Base-by-base conservation (phyloP, 2,113 vertebrate genomes). In the Chaetodon trifascialis region DNA sequence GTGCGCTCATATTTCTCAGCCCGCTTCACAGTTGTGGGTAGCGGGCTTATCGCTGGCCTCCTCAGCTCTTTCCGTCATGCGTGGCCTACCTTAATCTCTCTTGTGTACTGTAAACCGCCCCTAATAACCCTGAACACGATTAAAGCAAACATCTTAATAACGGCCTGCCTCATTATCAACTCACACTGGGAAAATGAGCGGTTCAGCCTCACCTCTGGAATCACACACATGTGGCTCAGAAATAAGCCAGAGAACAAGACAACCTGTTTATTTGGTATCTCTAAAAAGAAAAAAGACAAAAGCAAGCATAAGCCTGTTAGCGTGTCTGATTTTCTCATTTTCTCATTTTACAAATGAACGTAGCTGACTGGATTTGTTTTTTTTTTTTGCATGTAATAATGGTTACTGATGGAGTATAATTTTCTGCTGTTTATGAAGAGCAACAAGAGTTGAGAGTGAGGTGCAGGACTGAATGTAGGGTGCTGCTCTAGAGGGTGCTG, bases 401-500 rank as follows among this genome's bases (percentile, higher is more conserved):
- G 67, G 60, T 47, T 66, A n/a, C 17, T 56, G 70, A 67, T 51
- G 11, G 7, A 40, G 30, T 16, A 47, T 38, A 21, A 11, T 21
- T 63, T 34, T 60, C 44, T 51, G n/a, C 40, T 66, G 51, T 38
- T 76, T n/a, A 23, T 69, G 40, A 59, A 56, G 64, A 55, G 34
- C 40, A 76, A 15, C 42, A 66, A 8, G 30, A 30, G 30, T 30
- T 11, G 7, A 36, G 40, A 38, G 42, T 4, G 52, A 60, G 65
- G 44, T 65, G 17, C 62, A 85, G 44, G 73, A 49, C 0, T 59
- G 23, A 59, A 54, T 56, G 76, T 62, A 6, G 23, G 59, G 59
- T 71, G 60, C 44, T 81, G 67, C 93, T 94, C 89, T 92, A 95
- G 94, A 92, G 91, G 94, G 94, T 84, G 94, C 94, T 93, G 90